phyloP scores from a whole-genome alignment of 2,888 invertebrate genomes.

The Cremastobaeus sp. region DNA sequence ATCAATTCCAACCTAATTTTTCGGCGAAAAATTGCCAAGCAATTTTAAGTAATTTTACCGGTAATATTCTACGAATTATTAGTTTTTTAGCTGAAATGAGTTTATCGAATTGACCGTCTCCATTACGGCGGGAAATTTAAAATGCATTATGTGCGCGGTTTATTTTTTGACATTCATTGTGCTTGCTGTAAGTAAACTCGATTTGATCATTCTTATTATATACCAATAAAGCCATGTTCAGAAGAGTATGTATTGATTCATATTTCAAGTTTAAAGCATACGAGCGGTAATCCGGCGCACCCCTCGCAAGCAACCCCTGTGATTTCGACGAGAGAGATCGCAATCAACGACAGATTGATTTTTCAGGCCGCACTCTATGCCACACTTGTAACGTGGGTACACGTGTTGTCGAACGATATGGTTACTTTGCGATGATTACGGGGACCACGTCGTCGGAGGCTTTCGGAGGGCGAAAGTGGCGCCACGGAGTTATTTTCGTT shows the following conservation, averaged over 20 bases:
- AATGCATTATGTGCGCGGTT: no score
- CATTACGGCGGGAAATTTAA: slow-evolving; percentile 14
- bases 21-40: no score
- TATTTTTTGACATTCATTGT: no score
- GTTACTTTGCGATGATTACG: slow-evolving; percentile 41
- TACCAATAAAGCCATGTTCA: slow-evolving; percentile 38
- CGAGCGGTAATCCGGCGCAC: slow-evolving; percentile 63
- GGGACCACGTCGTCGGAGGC: slow-evolving; percentile 24
- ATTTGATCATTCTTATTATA: no score
- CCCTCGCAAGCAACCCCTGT: slow-evolving; percentile 64
- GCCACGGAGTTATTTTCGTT: not conserved
- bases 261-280: slow-evolving; percentile 48
- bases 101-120: no score
- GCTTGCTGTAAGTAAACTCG: no score
- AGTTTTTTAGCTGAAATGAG: no score
- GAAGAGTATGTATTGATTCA: slow-evolving; percentile 45
- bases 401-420: slow-evolving; percentile 49
- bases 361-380: slow-evolving; percentile 64
- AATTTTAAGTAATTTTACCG: no score
- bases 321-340: slow-evolving; percentile 69
- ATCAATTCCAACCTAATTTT: no score
- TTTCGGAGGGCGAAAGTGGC: slow-evolving; percentile 5
- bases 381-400: slow-evolving; percentile 49
- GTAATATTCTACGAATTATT: no score
- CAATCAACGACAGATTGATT: slow-evolving; percentile 68